These are phyloP conservation scores for Oxycera nigricornis DNA, from an alignment of 2,888 invertebrate species.

Conservation along the genomic window DNA sequence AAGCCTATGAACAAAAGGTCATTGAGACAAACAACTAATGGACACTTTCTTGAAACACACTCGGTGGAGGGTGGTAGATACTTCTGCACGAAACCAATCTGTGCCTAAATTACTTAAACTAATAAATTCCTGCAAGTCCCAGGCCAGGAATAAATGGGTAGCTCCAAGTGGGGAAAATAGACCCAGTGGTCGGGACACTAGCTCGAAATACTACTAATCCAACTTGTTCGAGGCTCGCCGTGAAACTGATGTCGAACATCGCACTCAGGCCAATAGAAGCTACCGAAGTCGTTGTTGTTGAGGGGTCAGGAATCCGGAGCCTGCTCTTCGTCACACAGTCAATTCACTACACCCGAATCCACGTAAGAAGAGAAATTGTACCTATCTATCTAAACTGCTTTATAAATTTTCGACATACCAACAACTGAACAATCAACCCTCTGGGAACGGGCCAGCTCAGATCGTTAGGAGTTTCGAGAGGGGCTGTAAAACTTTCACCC, in stretches of 20 bases:
- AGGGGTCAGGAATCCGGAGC: slow-evolving; percentile 18
- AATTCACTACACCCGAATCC: slow-evolving; percentile 27
- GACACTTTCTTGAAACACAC: slow-evolving; percentile 12
- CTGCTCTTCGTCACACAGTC: slow-evolving; percentile 4
- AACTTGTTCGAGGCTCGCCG: slow-evolving; percentile 40
- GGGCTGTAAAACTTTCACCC: slow-evolving; percentile 39
- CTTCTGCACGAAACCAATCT: background rate
- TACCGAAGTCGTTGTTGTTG: slow-evolving; percentile 7
- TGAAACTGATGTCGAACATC: slow-evolving; percentile 39
- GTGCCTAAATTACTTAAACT: background rate
- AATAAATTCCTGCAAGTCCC: background rate
- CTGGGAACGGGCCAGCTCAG: slow-evolving; percentile 14
- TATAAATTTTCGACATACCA: slow-evolving; percentile 24
- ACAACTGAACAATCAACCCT: slow-evolving; percentile 24
- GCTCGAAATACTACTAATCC: slow-evolving; percentile 20
- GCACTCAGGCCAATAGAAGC: slow-evolving; percentile 32
- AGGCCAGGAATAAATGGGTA: background rate
- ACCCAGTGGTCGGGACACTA: slow-evolving; percentile 8
- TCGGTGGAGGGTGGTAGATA: background rate
- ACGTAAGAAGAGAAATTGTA: slow-evolving; percentile 28
- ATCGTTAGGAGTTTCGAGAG: slow-evolving; percentile 14
- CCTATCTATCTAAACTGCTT: slow-evolving; percentile 22
- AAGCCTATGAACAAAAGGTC: background rate
- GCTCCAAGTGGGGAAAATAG: slow-evolving; percentile 7
- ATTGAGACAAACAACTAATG: slow-evolving; percentile 10